Base-by-base conservation (phyloP, 2,797 vertebrate species). In the Etheostoma perlongum region DNA sequence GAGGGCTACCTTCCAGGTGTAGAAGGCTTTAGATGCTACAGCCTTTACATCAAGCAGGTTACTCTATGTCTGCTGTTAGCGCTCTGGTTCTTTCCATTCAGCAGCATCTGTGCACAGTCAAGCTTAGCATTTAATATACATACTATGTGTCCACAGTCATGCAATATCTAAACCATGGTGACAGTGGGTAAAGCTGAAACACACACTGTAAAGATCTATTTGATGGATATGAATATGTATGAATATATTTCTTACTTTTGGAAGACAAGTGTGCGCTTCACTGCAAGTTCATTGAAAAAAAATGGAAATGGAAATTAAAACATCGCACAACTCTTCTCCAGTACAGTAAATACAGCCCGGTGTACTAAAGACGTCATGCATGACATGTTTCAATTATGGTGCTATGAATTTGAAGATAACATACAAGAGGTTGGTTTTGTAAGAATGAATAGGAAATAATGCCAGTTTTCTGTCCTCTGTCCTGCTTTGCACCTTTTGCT, bases 1-100 rank as follows among this genome's bases (percentile, higher is more conserved):
- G 70, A 72, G 73, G 23, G 62, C 64, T 74, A 77, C 62, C 58
- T 67, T 84, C 27, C 23, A 76, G n/a, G 25, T 49, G 54, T 25
- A 19, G 21, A 33, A 21, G 21, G 54, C 40, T 65, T 62, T 9
- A 18, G 78, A 30, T 16, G n/a, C 62, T 18, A 16, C 16, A 23
- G 11, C 15, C 23, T 60, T 55, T 58, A 46, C 30, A 65, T 60
- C 19, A 49, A 8, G 25, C 54, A 66, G 21, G 57, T 62, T 71
- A 21, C 48, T 53, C 49, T 72, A 36, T 60, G 44, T 67, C 13
- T 62, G 42, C 44, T 48, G 16, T 5, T 10, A 14, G 47, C 15
- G 59, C n/a, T 57, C 7, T 57, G 2, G 10, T 68, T 25, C 7
- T 27, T 49, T 72, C 5, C n/a, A 58, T 12, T 52, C 4, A 4